These are phyloP conservation scores for Drosophila kanapiae DNA, from an alignment of 1,140 invertebrate species.

Conservation along the genomic window DNA sequence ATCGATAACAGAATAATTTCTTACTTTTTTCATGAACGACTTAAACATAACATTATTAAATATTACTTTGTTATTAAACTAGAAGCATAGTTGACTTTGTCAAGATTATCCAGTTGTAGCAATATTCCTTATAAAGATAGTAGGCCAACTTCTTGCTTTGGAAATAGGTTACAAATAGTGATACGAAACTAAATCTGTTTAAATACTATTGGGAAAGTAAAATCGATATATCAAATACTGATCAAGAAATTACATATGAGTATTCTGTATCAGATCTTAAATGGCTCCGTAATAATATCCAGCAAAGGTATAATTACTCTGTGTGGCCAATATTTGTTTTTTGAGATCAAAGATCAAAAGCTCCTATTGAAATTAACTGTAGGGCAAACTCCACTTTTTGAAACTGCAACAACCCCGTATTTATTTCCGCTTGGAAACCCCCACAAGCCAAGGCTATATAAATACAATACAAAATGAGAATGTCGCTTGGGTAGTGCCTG, in stretches of 20 bases:
- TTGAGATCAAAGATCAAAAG: not conserved
- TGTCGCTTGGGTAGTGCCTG: slow-evolving; percentile 17
- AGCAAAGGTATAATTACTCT: not conserved
- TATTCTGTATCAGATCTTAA: not conserved
- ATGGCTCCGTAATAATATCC: not conserved
- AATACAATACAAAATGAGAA: not conserved
- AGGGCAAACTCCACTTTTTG: not conserved
- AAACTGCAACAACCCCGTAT: not conserved
- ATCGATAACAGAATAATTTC: no score
- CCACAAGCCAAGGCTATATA: not conserved
- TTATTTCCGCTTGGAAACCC: not conserved
- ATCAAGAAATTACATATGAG: not conserved
- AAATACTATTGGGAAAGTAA: no score
- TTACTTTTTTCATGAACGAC: no score
- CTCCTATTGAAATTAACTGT: not conserved
- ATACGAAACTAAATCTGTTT: no score
- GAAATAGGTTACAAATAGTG: no score
- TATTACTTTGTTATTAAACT: no score
- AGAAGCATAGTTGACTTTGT: no score
- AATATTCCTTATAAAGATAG: no score
- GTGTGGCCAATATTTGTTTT: not conserved
- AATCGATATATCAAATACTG: not conserved
- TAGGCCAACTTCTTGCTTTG: no score
- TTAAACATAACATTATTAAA: no score
- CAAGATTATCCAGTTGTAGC: no score